Base-by-base conservation (phyloP, 2,888 invertebrate species). In the Aromia moschata region DNA sequence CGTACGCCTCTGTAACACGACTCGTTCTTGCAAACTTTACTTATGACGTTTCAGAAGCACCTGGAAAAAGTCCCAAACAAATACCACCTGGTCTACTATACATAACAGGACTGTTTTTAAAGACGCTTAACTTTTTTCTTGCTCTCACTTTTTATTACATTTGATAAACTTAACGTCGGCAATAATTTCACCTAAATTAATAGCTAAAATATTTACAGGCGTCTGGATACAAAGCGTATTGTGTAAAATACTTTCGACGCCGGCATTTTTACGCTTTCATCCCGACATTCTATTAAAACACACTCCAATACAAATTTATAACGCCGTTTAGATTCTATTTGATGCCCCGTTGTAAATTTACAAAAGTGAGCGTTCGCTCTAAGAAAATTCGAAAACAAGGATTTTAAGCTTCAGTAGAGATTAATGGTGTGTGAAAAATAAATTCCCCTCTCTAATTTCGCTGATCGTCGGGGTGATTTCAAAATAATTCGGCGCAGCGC, bases 341-440 rank as follows among this genome's bases (percentile, higher is more conserved):
- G 16, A 31, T 15, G 12, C 18, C 15, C 16, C 10, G 17, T 16
- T 47, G 33, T 36, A 36, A 31, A 36, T 47, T 36, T 33, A 47
- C 18, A 33, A 47, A 47, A 52, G 30, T 25, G 40, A 51, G 40
- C 30, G 52, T 30, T 52, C 40, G 2, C 20, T 16, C 41, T 31
- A 43, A 31, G 31, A 41, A 52, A 47, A 41, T 52, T 41, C 12
- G 17, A 52, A 52, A 52, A 52, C 41, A 52, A 41, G 52, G 41
- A 52, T 52, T 52, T 52, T 33, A 40, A 40, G 52, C 52, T 33
- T 18, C 41, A 25, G 41, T 41, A 33, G 33, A 17, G 41, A 41
- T 52, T 52, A 52, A 52, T 52, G 52, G 52, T 5, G 52, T 40
- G 41, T 52, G 33, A 52, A 52, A 41, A 52, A 52, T 52, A 52